Evolutionary conservation across 2,797 vertebrate species (phyloP).

Genomic region (Iguana delicatissima): DNA sequence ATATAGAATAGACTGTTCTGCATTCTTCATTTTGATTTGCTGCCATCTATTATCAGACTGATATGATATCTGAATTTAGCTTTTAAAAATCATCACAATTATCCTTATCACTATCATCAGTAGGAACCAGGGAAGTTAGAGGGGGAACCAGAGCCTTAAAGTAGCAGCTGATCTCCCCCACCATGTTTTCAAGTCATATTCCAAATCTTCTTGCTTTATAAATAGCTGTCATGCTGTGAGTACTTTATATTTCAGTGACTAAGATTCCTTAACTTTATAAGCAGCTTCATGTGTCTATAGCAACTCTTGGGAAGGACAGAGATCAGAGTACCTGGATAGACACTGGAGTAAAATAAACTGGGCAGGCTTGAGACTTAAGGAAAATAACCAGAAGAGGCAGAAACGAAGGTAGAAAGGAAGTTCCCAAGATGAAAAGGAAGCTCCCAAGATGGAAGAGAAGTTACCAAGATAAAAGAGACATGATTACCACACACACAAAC

Average conservation of each 20-base stretch:
- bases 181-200: background rate
- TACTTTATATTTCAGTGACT: background rate
- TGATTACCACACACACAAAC: too few relatives aligned
- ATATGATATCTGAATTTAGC: background rate
- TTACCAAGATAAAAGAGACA: background rate
- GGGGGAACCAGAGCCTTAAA: background rate
- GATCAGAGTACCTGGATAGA: background rate
- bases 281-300: too few relatives aligned
- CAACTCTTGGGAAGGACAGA: background rate
- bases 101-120: background rate
- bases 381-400: background rate
- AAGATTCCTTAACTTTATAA: background rate
- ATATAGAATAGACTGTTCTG: background rate
- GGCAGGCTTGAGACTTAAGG: background rate
- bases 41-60: conserved; percentile 5
- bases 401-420: background rate
- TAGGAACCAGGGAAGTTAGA: background rate
- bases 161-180: conserved; percentile 1
- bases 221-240: background rate
- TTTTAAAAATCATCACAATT: conserved; percentile 19
- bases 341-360: background rate
- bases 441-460: background rate
- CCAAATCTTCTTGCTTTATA: conserved; percentile 29
- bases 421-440: background rate
- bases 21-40: background rate